Percentiles rank a stretch among this genome's conserved stretches.
phyloP scores from a whole-genome alignment of 2,113 vertebrate species.

The Leptobrachium leishanense region DNA sequence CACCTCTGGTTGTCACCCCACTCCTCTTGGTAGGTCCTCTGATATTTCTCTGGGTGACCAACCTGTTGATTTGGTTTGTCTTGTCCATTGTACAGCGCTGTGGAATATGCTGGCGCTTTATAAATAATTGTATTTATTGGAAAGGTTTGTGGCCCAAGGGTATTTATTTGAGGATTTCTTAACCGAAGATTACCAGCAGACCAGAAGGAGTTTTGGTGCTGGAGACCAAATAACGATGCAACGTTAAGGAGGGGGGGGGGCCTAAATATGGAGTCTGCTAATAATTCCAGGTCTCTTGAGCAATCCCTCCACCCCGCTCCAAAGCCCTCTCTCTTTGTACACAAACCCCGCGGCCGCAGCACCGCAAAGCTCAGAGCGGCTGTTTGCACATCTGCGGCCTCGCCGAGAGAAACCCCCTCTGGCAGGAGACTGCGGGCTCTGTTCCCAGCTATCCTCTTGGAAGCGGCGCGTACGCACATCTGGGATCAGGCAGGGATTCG shows the following conservation, averaged over 20 bases:
- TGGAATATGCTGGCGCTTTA: no score
- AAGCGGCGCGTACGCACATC: slow-evolving; percentile 27
- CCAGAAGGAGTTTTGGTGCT: background rate
- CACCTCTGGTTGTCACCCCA: no score
- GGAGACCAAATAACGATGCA: background rate
- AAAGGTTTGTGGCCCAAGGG: no score
- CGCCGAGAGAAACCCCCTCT: slow-evolving; percentile 36
- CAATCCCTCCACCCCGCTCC: background rate
- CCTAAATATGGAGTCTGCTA: background rate
- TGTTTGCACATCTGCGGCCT: slow-evolving; percentile 45
- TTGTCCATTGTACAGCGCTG: no score
- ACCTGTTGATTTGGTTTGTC: no score
- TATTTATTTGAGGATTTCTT: background rate
- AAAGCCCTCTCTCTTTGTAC: background rate
- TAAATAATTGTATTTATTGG: no score
- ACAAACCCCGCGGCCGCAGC: slow-evolving; percentile 16
- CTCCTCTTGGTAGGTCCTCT: no score
- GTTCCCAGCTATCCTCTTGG: slow-evolving; percentile 32
- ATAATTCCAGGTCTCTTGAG: background rate
- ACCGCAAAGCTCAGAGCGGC: slow-evolving; percentile 32
- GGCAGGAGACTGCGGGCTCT: slow-evolving; percentile 41
- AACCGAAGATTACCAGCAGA: background rate
- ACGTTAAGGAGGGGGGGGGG: background rate
- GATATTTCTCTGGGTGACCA: no score
- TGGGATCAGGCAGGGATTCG: slow-evolving; percentile 41